A percentile compares a stretch with the other conserved stretches of the same genome.
Evolutionary conservation across 2,113 vertebrate genomes (phyloP).

Genomic region (Arizona elegans): DNA sequence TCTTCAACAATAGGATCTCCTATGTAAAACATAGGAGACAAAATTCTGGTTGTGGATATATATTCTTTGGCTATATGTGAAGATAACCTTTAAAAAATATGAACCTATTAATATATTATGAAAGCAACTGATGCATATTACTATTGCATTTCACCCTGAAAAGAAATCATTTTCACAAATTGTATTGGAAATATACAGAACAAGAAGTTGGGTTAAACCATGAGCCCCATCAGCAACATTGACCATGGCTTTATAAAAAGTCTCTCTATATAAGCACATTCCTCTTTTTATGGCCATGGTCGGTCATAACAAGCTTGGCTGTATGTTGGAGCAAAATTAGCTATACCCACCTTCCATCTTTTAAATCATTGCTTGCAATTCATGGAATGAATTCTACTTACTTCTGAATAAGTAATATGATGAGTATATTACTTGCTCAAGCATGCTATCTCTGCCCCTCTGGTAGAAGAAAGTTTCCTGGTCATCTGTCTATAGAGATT

Average conservation of each 20-base stretch:
- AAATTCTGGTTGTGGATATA: neutral
- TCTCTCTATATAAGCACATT: neutral
- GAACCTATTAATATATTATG: neutral
- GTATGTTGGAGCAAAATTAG: neutral
- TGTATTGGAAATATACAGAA: neutral
- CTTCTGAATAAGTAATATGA: neutral
- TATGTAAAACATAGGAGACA: neutral
- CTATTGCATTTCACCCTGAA: neutral
- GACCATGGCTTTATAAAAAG: neutral
- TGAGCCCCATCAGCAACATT: too few relatives aligned
- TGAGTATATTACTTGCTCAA: neutral
- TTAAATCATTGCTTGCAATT: neutral
- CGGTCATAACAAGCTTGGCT: neutral
- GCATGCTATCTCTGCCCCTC: neutral
- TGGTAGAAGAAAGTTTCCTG: neutral
- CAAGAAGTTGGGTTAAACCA: neutral
- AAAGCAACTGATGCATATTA: neutral
- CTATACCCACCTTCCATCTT: neutral
- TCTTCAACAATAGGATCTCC: neutral
- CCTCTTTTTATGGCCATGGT: neutral
- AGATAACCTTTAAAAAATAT: neutral
- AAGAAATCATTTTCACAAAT: neutral
- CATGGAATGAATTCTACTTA: neutral
- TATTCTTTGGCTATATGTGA: neutral
- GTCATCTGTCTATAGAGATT: neutral